Evolutionary conservation across 1,140 invertebrate genomes (phyloP).

Genomic region (Ceratina australensis): DNA sequence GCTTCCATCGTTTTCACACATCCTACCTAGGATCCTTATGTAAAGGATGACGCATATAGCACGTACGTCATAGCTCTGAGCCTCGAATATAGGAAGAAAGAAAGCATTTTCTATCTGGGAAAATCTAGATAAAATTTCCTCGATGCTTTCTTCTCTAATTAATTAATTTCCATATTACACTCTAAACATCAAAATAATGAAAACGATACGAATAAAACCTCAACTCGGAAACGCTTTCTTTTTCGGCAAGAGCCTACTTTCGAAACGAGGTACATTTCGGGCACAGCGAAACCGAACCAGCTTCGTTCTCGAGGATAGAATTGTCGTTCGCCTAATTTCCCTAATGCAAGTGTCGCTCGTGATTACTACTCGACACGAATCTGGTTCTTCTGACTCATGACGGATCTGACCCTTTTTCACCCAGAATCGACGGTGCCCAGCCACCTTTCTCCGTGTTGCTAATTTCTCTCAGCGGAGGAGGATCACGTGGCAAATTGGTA

Average conservation of each 20-base stretch:
- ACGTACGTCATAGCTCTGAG: no score
- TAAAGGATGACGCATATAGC: background rate
- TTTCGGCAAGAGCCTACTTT: constrained; percentile 39
- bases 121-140: background rate
- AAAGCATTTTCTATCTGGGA: background rate
- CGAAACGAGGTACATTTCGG: background rate
- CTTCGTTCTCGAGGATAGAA: background rate
- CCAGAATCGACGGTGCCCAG: background rate
- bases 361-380: background rate
- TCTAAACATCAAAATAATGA: constrained; percentile 32
- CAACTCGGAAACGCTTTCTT: constrained; percentile 39
- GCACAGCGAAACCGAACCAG: background rate
- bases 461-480: constrained; percentile 36
- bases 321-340: background rate
- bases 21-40: no score
- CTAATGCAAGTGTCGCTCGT: background rate
- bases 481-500: constrained; percentile 14
- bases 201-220: constrained; percentile 13
- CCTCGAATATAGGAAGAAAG: background rate
- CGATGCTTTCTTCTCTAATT: background rate
- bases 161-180: constrained; percentile 17
- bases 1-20: no score
- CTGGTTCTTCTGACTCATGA: constrained; percentile 5
- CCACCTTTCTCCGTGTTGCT: constrained; percentile 29
- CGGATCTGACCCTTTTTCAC: constrained; percentile 42